phyloP scores from a whole-genome alignment of 1,140 invertebrate species.

The Sycophila sp. region DNA sequence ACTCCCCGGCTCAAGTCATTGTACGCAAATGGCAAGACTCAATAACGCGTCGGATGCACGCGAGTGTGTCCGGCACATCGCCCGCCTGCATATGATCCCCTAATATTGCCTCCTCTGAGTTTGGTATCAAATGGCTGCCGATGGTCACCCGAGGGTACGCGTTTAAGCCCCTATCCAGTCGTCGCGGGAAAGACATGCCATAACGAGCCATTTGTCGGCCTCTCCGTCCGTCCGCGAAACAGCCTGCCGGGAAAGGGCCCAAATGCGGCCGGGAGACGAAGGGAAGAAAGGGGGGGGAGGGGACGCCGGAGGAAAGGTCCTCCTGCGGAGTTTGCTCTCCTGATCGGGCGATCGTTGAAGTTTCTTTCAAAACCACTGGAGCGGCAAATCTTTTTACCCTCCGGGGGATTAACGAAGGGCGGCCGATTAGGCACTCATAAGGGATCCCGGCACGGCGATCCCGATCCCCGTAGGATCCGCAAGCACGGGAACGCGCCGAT shows the following conservation, averaged over 20 bases:
- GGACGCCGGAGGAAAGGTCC: conserved; percentile 22
- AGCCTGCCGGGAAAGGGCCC: too few species aligned
- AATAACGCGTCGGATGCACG: too few species aligned
- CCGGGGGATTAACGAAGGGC: conserved; percentile 62
- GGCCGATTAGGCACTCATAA: conserved; percentile 58
- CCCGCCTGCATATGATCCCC: conserved; percentile 47
- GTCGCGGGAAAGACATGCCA: too few species aligned
- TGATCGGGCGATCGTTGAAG: conserved; percentile 52
- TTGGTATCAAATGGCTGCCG: conserved; percentile 61
- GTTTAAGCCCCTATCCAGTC: not conserved
- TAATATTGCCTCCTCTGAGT: conserved; percentile 53
- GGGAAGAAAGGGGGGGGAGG: not conserved
- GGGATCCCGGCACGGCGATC: conserved; percentile 28
- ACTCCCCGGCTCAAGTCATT: too few species aligned
- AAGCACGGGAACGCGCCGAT: not conserved
- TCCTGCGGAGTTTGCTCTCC: conserved; percentile 46
- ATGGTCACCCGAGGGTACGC: conserved; percentile 25
- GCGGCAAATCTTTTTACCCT: conserved; percentile 62
- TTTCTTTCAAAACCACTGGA: conserved; percentile 64
- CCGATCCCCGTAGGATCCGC: conserved; percentile 42
- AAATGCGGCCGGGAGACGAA: conserved; percentile 2
- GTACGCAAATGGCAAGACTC: too few species aligned
- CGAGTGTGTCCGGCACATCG: not conserved
- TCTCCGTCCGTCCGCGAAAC: too few species aligned
- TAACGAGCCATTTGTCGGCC: not conserved